phyloP scores from a whole-genome alignment of 2,113 vertebrate species.

The Nycticebus coucang region DNA sequence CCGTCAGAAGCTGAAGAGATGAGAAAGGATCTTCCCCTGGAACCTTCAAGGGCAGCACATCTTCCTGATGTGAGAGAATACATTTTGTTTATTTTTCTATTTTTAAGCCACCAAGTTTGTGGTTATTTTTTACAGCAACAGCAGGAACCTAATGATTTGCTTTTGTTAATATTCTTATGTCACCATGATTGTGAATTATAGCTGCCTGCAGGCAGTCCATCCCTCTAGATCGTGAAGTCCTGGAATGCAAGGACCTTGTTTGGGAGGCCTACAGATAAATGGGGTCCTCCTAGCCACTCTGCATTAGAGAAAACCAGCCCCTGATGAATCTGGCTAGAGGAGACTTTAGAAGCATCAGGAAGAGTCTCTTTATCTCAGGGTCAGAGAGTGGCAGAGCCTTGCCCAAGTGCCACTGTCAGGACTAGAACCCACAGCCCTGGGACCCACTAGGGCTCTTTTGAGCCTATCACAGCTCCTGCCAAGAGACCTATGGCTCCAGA shows the following conservation, averaged over 20 bases:
- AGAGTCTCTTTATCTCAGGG: background rate
- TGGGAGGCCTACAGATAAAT: background rate
- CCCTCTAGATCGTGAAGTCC: background rate
- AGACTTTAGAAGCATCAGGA: background rate
- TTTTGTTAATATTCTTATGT: background rate
- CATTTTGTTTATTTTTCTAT: background rate
- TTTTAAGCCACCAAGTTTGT: background rate
- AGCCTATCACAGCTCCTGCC: background rate
- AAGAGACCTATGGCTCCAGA: background rate
- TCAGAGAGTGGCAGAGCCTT: background rate
- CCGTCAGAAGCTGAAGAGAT: no score
- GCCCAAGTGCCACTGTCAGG: no score
- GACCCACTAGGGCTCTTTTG: no score
- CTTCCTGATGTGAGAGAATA: background rate
- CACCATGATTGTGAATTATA: background rate
- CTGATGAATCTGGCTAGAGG: background rate
- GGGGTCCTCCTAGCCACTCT: background rate
- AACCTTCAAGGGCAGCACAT: background rate
- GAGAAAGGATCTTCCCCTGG: background rate
- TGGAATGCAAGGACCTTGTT: background rate
- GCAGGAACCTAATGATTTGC: background rate
- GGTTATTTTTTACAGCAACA: background rate
- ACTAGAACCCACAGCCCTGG: background rate
- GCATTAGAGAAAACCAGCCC: no score
- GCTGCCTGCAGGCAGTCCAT: background rate